Base-by-base conservation (phyloP, 2,888 invertebrate species). In the Philhelius pedissequus region DNA sequence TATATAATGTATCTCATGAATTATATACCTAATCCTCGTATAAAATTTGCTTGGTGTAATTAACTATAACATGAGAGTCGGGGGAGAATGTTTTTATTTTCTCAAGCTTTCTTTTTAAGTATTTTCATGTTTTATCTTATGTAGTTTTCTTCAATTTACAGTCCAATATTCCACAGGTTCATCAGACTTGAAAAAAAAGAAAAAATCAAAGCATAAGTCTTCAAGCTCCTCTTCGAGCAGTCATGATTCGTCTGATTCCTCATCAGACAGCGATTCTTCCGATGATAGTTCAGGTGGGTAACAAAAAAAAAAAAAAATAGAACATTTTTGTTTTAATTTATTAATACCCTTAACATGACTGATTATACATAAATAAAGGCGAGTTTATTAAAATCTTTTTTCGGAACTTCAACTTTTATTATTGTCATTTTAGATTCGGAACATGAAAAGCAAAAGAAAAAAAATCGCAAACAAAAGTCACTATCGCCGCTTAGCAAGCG, bases 401-500 rank as follows among this genome's bases (percentile, higher is more conserved):
- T 38, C 32, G 15, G 18, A 69, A 66, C 38, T 70, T 3, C 43
- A 32, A 66, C 30, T 66, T 18, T 62, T 74, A n/a, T 45, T n/a
- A 25, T 35, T 56, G 50, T 50, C 32, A 22, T 87, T 87, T 62
- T 87, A 88, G 87, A 87, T 86, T 66, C 90, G 92, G 93, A 92
- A 88, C 92, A 92, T 86, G 86, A 86, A 20, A 76, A 75, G 22
- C 77, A 78, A 82, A 93, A 94, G 89, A 88, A 93, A 22, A 92
- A 93, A 20, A 8, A 18, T 2, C 50, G 48, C n/a, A 94, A 94
- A 68, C 94, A 95, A 88, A 94, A 94, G 8, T 96, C 96, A 0
- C 91, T 96, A 62, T 96, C 96, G 35, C 96, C 96, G 1, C 92
- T 96, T 32, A 96, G 96, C 91, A 96, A 96, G 90, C 94, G 96